Percentiles rank a stretch among this genome's conserved stretches.
Conservation (phyloP, 1,140 invertebrate species). For the Drosophila mauritiana region DNA sequence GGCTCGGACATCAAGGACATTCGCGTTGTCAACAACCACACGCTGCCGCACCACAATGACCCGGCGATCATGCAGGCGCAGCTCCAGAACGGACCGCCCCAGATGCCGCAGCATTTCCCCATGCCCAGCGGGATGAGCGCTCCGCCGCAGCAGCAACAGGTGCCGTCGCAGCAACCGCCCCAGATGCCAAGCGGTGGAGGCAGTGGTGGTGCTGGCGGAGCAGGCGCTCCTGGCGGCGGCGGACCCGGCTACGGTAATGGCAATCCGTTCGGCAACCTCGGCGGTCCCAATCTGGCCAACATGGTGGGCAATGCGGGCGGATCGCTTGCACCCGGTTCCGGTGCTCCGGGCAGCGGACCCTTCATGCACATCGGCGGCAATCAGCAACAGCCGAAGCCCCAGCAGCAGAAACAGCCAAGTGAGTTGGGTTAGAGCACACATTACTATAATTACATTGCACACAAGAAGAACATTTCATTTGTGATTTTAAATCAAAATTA, state of each 20-base stretch:
- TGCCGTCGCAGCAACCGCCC: slow-evolving; percentile 45
- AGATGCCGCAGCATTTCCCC: slow-evolving; percentile 82
- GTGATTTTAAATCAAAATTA: not conserved
- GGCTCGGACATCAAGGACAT: slow-evolving; percentile 99
- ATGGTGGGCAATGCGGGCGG: slow-evolving; percentile 69
- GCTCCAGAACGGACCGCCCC: slow-evolving; percentile 86
- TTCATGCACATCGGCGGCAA: slow-evolving; percentile 84
- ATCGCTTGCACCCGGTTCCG: slow-evolving; percentile 86
- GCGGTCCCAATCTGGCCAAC: slow-evolving; percentile 63
- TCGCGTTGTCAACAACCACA: slow-evolving; percentile 93
- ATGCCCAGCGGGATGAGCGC: slow-evolving; percentile 71
- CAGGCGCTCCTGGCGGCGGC: slow-evolving; percentile 39
- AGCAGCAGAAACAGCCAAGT: slow-evolving; percentile 90
- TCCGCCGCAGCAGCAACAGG: slow-evolving; percentile 60
- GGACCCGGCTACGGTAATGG: slow-evolving; percentile 65
- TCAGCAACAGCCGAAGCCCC: slow-evolving; percentile 87
- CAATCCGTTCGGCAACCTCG: slow-evolving; percentile 78
- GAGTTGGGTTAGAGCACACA: slow-evolving; percentile 86
- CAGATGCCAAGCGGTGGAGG: slow-evolving; percentile 58
- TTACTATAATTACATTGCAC: not conserved
- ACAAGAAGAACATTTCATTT: no score
- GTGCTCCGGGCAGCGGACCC: slow-evolving; percentile 86
- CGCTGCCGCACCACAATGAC: slow-evolving; percentile 92
- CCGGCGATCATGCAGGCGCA: slow-evolving; percentile 97
- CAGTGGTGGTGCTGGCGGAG: slow-evolving; percentile 35